These are phyloP conservation scores for Drosophila asahinai DNA, from an alignment of 1,140 invertebrate genomes.

Conservation along the genomic window DNA sequence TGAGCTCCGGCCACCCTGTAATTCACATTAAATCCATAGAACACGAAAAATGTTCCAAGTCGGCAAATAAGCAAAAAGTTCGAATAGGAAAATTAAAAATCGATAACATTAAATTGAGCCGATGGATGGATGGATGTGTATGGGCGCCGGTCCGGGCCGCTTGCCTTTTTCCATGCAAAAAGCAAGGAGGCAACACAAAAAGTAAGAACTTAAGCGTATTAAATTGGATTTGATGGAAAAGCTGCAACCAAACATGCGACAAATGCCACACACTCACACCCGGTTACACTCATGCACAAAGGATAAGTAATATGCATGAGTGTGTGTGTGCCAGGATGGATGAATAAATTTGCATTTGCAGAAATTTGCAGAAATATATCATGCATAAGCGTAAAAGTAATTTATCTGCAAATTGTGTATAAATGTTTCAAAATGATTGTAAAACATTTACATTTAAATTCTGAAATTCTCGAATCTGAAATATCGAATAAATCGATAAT, in stretches of 20 bases:
- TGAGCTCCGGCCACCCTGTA: conserved; percentile 23
- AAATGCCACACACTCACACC: conserved; percentile 53
- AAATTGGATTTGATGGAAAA: conserved; percentile 80
- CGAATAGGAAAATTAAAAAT: conserved; percentile 78
- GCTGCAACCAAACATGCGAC: conserved; percentile 76
- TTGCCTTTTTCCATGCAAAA: conserved; percentile 36
- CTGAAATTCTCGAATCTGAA: too few relatives aligned
- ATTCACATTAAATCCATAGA: conserved; percentile 69
- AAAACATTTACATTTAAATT: too few relatives aligned
- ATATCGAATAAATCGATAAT: background rate
- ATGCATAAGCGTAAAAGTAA: conserved; percentile 28
- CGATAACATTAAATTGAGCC: conserved; percentile 76
- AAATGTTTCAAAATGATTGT: background rate
- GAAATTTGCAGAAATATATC: conserved; percentile 13
- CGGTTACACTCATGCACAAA: conserved; percentile 2
- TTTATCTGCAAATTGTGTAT: conserved; percentile 17
- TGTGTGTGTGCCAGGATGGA: background rate
- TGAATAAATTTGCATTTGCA: conserved; percentile 52
- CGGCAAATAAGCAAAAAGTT: conserved; percentile 59
- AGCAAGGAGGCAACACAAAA: conserved; percentile 60
- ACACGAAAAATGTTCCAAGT: conserved; percentile 64
- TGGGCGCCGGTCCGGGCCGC: conserved; percentile 9
- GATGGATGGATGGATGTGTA: conserved; percentile 4
- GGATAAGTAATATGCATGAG: conserved; percentile 39
- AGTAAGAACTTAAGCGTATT: conserved; percentile 82